phyloP scores from a whole-genome alignment of 2,113 vertebrate species.

The Casuarius casuarius region DNA sequence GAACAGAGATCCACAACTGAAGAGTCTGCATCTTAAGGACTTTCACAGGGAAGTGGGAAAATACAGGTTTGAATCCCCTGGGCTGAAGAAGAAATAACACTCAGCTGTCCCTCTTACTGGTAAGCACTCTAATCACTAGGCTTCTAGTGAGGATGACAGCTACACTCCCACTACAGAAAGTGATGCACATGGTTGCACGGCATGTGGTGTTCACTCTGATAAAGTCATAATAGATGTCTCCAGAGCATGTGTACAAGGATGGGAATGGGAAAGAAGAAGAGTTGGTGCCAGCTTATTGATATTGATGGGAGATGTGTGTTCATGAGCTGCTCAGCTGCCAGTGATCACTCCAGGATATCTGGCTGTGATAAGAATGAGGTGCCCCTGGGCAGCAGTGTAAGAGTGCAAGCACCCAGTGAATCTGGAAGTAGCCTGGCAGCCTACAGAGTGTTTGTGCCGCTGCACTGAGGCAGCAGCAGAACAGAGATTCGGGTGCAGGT shows the following conservation, averaged over 20 bases:
- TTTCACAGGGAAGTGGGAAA: not conserved
- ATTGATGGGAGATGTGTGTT: accelerated
- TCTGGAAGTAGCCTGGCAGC: not conserved
- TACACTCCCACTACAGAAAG: not conserved
- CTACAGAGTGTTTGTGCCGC: not conserved
- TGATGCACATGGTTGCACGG: not conserved
- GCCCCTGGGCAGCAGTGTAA: not conserved
- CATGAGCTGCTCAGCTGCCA: not conserved
- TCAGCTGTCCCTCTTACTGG: not conserved
- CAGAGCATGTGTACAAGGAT: not conserved
- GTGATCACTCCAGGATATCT: not conserved
- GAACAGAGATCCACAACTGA: not conserved
- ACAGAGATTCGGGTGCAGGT: not conserved
- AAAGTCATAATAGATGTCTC: not conserved
- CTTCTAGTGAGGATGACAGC: not conserved
- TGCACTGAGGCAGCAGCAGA: not conserved
- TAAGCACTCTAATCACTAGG: not conserved
- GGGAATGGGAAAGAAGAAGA: not conserved
- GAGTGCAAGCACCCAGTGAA: not conserved
- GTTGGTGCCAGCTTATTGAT: not conserved
- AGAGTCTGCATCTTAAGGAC: not conserved
- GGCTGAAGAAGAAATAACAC: not conserved
- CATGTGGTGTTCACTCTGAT: not conserved
- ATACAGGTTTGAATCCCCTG: not conserved
- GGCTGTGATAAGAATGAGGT: not conserved